Conservation (phyloP, 2,797 vertebrate genomes). For the Pagetopsis macropterus region DNA sequence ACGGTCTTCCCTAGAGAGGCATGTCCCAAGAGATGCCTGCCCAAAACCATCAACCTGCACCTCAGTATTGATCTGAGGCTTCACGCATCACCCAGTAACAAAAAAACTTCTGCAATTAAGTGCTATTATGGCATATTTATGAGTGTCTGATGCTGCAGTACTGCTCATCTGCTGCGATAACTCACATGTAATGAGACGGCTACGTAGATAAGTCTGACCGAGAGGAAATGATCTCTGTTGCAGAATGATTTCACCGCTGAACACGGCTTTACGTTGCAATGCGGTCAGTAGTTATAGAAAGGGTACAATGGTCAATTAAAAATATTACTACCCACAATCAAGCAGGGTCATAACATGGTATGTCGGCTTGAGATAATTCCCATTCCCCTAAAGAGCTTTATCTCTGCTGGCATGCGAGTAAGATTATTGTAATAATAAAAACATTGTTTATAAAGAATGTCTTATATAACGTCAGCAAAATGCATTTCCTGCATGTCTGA, state of each 20-base stretch:
- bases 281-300: not conserved
- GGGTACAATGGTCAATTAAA: conserved; percentile 22
- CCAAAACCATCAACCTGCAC: conserved; percentile 34
- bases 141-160: conserved; percentile 37
- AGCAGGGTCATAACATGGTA: conserved; percentile 2
- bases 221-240: conserved; percentile 16
- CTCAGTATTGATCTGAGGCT: conserved; percentile 51
- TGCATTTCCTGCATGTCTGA: conserved; percentile 1
- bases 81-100: conserved; percentile 40
- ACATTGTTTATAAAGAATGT: not conserved
- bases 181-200: conserved; percentile 52
- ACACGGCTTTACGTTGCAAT: not conserved
- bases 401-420: not conserved
- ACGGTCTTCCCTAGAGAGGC: conserved; percentile 44
- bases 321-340: conserved; percentile 4
- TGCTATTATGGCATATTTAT: conserved; percentile 73
- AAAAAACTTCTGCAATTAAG: conserved; percentile 64
- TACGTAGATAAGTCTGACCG: conserved; percentile 31
- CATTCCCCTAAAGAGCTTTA: not conserved
- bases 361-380: not conserved
- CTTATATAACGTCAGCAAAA: not conserved
- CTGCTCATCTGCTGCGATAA: conserved; percentile 50
- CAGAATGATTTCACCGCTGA: not conserved
- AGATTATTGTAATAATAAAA: not conserved
- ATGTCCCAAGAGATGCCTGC: conserved; percentile 16